Evolutionary conservation across 2,888 invertebrate species (phyloP).

Genomic region (Scaptomyza cyrtandrae): DNA sequence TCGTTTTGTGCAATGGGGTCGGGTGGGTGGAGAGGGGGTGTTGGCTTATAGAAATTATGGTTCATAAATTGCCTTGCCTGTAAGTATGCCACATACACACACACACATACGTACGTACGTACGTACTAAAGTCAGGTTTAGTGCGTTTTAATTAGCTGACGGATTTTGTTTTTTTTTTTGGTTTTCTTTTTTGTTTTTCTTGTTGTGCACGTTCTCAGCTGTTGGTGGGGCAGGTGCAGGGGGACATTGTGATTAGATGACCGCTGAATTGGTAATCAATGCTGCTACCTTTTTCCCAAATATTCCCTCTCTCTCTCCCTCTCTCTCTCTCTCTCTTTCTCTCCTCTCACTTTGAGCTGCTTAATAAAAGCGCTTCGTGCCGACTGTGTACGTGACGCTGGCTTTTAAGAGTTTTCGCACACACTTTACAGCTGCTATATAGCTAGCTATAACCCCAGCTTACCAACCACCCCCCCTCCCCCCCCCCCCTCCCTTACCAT

Average conservation of each 20-base stretch:
- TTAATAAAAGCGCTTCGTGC: constrained; percentile 81
- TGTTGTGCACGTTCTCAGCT: constrained; percentile 53
- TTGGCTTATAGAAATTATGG: constrained; percentile 74
- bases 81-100: constrained; percentile 42
- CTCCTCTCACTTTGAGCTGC: constrained; percentile 58
- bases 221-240: constrained; percentile 5
- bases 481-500: not conserved
- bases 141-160: constrained; percentile 78
- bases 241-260: constrained; percentile 70
- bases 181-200: constrained; percentile 23
- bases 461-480: not conserved
- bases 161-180: constrained; percentile 33
- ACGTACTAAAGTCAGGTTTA: constrained; percentile 40
- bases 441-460: not conserved
- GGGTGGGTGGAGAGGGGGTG: constrained; percentile 14
- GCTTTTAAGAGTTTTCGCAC: constrained; percentile 70
- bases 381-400: constrained; percentile 77
- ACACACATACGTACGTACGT: constrained; percentile 10
- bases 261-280: constrained; percentile 84
- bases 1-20: not conserved
- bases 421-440: constrained; percentile 60
- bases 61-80: constrained; percentile 68
- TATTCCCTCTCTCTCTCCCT: not conserved
- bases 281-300: constrained; percentile 61
- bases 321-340: not conserved